Evolutionary conservation across 2,113 vertebrate species (phyloP), one percentile per base, ranked within the genome.

Genomic region (Engraulis encrasicolus): DNA sequence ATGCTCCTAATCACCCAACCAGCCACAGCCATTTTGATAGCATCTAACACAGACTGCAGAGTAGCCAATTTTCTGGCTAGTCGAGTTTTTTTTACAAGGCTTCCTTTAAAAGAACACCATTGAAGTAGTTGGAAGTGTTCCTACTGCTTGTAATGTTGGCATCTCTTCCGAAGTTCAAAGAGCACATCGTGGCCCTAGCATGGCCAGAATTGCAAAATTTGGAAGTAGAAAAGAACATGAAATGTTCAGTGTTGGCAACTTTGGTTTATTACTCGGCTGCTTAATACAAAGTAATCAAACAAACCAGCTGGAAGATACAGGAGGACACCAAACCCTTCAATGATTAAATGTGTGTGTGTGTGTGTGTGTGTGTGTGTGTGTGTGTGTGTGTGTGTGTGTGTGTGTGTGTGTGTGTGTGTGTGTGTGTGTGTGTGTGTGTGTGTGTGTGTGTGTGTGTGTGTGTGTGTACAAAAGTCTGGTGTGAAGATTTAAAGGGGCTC

Each of bases 361-460:
- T 83, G 74, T 45, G 37, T 23, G 79, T 79, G 37, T 27, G 80
- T 61, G 71, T 18, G 38, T 38, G 58, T 34, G n/a, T 11, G 40
- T 45, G 36, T 52, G 38, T 45, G 40, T 45, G 40, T 45, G 40
- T 45, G 40, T 45, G 40, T 45, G 40, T 45, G 40, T 45, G 40
- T 45, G 40, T 45, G 40, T 9, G 40, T 45, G 40, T 45, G 40
- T 45, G 40, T 45, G 40, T 3, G 40, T 45, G 40, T 45, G 40
- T 45, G 40, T 45, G 40, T 45, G 40, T 45, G 40, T 45, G 40
- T 45, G 40, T 45, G 40, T 45, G 40, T 45, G 40, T 45, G 9
- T 45, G 40, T 45, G 40, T 45, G 40, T 45, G 9, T 45, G 40
- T 45, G 40, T 45, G 40, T 45, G 40, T 45, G 40, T 45, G 40